Base-by-base conservation (phyloP, 1,140 invertebrate genomes). In the Chrysomallon squamiferum region DNA sequence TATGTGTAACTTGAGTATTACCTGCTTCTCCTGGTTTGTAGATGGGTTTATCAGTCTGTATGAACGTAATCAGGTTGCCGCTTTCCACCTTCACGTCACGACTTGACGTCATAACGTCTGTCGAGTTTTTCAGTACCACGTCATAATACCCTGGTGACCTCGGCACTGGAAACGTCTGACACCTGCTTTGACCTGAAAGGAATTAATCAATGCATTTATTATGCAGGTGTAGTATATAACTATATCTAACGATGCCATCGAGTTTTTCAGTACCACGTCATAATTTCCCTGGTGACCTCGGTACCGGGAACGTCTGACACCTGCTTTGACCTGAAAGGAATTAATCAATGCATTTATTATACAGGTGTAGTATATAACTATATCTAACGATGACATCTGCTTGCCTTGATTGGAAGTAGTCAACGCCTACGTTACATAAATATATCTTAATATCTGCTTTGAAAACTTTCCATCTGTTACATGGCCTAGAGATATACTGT, bases 21-120 rank as follows among this genome's bases (percentile, higher is more conserved):
- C 92, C 91, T 41, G 89, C 93, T 82, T 97, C 93, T 2, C 93
- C 91, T 84, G 97, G 95, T 89, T 92, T 97, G 77, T 98, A 98
- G 0, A 97, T 90, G 0, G 95, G 95, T 81, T 97, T 97, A 79
- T 98, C 95, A 61, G 94, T 91, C 85, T 97, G 95, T 72, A 98
- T 92, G 74, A 98, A 95, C 65, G 97, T 96, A 0, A 81, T 73
- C 20, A 72, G 49, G 32, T 68, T 71, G 3, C 47, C 54, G 9
- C 41, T 56, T 27, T 62, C 47, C 25, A 75, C 66, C 18, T 58
- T 62, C 22, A 76, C 65, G 41, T 73, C 45, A n/a, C 59, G 41
- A 7, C 59, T 27, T 3, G 60, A 49, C 25, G 66, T 45, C 9
- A 72, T 41, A n/a, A 58, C 47, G 27, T 67, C 49, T 45, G 69